Base-by-base conservation (phyloP, 2,888 invertebrate genomes). In the Perizoma affinitatum region DNA sequence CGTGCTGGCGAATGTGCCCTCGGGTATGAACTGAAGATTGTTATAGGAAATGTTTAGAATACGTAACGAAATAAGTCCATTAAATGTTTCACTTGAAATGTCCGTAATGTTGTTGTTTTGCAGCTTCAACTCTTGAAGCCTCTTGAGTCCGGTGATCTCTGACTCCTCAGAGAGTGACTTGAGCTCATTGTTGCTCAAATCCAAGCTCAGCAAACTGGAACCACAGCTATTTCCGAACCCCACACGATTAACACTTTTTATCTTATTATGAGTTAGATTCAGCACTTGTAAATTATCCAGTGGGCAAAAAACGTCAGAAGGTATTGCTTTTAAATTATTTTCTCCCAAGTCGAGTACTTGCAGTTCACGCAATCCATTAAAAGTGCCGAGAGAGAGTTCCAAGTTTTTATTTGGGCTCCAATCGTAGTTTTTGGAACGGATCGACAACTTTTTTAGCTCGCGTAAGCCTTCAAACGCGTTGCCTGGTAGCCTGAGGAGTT, bases 11-110 rank as follows among this genome's bases (percentile, higher is more conserved):
- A 98, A 97, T 64, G 97, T 92, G 65, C 96, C 96, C 73, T 96
- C 95, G 6, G 98, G 98, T 82, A 98, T 88, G 44, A 94, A 94
- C 73, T 95, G 95, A 74, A 98, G 90, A 73, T 95, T 94, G 87
- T 98, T 98, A 86, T 96, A 95, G 58, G 97, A 97, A 75, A 98
- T 92, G 88, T 98, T 97, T 68, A 98, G 92, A 63, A 96, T 94
- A 72, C 96, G 94, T 76, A 98, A 90, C 53, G 96, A 95, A 66
- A 95, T 94, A 62, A 98, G 93, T 49, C 97, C 96, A 70, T 95
- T 94, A 73, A 98, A 94, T 5, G 97, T 95, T 80, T 96, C 96
- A 75, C 96, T 94, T 47, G 96, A 95, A 70, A 98, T 94, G 66
- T 96, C 95, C 62, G 94, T 94, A 54, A 98, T 95, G 73, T 96